Evolutionary conservation across 2,797 vertebrate genomes (phyloP).

Genomic region (Spondyliosoma cantharus): DNA sequence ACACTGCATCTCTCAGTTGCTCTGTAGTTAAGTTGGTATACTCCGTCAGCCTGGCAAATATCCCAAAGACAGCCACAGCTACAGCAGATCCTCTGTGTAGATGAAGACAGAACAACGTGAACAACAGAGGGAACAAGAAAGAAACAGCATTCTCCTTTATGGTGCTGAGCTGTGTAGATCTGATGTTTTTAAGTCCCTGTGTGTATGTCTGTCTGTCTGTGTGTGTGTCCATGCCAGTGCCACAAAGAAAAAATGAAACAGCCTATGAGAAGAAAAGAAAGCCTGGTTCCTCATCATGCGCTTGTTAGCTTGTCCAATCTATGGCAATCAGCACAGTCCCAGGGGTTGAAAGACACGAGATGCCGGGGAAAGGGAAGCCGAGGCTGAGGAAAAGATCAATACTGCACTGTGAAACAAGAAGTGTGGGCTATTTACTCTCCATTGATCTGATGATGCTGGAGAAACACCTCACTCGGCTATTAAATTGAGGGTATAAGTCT

Average conservation of each 20-base stretch:
- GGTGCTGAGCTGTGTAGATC: slow-evolving; percentile 81
- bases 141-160: slow-evolving; percentile 84
- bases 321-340: slow-evolving; percentile 99
- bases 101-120: slow-evolving; percentile 76
- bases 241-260: slow-evolving; percentile 84
- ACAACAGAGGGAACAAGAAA: slow-evolving; percentile 79
- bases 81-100: slow-evolving; percentile 73
- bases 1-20: slow-evolving; percentile 67
- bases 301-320: slow-evolving; percentile 99
- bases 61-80: slow-evolving; percentile 67
- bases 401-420: slow-evolving; percentile 98
- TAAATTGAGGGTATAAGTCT: slow-evolving; percentile 99
- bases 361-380: slow-evolving; percentile 91
- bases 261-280: slow-evolving; percentile 87
- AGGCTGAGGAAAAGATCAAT: slow-evolving; percentile 99
- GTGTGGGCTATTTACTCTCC: slow-evolving; percentile 99
- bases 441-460: slow-evolving; percentile 99
- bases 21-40: slow-evolving; percentile 70
- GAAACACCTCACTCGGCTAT: slow-evolving; percentile 98
- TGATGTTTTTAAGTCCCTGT: slow-evolving; percentile 81
- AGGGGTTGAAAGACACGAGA: slow-evolving; percentile 97
- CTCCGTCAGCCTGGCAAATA: slow-evolving; percentile 78
- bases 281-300: slow-evolving; percentile 94
- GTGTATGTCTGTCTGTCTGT: slow-evolving; percentile 83
- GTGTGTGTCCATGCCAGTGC: slow-evolving; percentile 85